Conservation (phyloP, 2,888 invertebrate genomes). For the Azorinus chamasolen region DNA sequence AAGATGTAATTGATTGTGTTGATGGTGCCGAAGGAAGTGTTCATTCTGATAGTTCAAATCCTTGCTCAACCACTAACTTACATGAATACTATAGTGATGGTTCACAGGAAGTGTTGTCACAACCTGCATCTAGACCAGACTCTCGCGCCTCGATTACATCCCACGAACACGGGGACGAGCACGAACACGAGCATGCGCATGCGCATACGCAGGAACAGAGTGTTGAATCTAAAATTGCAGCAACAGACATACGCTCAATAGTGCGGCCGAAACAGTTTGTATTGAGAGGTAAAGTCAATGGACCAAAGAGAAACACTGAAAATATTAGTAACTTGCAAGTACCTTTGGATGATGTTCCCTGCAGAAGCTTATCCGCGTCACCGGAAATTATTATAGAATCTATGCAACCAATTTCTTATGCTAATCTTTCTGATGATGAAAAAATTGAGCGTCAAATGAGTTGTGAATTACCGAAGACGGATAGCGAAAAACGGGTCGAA, state of each 20-base stretch:
- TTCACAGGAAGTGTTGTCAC: slow-evolving; percentile 55
- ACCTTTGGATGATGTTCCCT: slow-evolving; percentile 41
- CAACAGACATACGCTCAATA: slow-evolving; percentile 72
- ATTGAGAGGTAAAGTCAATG: slow-evolving; percentile 46
- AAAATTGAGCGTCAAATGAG: slow-evolving; percentile 58
- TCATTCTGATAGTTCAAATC: slow-evolving; percentile 77
- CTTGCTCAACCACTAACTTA: slow-evolving; percentile 75
- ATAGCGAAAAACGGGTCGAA: slow-evolving; percentile 61
- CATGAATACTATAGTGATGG: slow-evolving; percentile 63
- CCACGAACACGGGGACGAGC: slow-evolving; percentile 2
- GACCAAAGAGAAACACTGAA: slow-evolving; percentile 17
- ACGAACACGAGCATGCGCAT: background rate
- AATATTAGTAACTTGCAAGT: slow-evolving; percentile 36
- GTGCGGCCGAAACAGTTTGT: slow-evolving; percentile 69
- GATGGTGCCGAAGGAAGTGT: slow-evolving; percentile 51
- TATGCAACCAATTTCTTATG: slow-evolving; percentile 68
- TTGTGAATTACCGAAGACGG: slow-evolving; percentile 57
- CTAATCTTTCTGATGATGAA: slow-evolving; percentile 65
- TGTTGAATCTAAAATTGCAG: slow-evolving; percentile 73
- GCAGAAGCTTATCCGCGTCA: slow-evolving; percentile 47
- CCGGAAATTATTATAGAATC: slow-evolving; percentile 71
- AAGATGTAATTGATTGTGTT: slow-evolving; percentile 40
- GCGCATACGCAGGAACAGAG: slow-evolving; percentile 49
- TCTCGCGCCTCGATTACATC: slow-evolving; percentile 45
- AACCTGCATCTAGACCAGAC: slow-evolving; percentile 32